Evolutionary conservation across 2,888 invertebrate species (phyloP).

Genomic region (Aphrophora alni): DNA sequence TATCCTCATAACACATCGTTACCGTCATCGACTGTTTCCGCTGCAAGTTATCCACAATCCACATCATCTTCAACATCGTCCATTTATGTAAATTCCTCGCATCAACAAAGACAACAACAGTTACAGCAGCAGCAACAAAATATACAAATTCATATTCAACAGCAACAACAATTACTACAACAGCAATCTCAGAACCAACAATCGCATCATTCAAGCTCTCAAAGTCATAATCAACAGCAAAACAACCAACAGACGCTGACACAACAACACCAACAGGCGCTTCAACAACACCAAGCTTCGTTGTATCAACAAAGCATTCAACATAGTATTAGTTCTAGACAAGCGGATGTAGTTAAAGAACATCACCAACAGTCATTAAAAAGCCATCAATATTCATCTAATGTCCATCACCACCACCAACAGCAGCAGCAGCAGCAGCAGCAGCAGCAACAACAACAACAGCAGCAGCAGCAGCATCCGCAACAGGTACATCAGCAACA

Average conservation of each 20-base stretch:
- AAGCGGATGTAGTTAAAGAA: conserved; percentile 16
- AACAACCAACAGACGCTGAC: not conserved
- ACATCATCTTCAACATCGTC: conserved; percentile 36
- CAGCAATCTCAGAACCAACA: not conserved
- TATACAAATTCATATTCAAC: conserved; percentile 37
- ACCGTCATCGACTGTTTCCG: conserved; percentile 15
- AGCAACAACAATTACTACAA: conserved; percentile 26
- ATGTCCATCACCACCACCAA: not conserved
- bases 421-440: conserved; percentile 15
- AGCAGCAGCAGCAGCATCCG: conserved; percentile 33
- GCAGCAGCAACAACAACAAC: conserved; percentile 29
- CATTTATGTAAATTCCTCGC: conserved; percentile 20
- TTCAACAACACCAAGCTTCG: conserved; percentile 18
- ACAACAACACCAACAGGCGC: conserved; percentile 18
- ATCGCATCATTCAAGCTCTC: not conserved
- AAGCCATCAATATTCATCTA: conserved; percentile 30
- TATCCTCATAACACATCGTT: conserved; percentile 21
- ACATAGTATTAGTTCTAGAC: not conserved
- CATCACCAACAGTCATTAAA: conserved; percentile 23
- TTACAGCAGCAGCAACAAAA: conserved; percentile 39
- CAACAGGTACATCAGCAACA: conserved; percentile 41
- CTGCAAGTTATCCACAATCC: conserved; percentile 18
- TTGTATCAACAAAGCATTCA: conserved; percentile 23
- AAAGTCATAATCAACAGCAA: conserved; percentile 16
- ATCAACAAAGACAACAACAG: conserved; percentile 35